phyloP scores from a whole-genome alignment of 2,113 vertebrate genomes.

The Mugil cephalus region DNA sequence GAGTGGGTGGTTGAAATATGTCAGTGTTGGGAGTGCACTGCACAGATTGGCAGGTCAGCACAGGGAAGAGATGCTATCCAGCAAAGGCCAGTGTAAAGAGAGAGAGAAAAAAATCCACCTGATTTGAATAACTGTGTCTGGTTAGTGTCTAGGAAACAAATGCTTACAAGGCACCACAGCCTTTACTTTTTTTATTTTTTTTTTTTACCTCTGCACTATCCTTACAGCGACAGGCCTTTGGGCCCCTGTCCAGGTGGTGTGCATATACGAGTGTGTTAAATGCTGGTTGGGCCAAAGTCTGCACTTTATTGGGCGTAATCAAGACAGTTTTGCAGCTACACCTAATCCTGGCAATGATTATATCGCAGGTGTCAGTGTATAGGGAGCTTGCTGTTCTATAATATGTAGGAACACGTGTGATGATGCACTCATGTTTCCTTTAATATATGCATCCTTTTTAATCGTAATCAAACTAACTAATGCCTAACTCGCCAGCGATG shows the following conservation, averaged over 20 bases:
- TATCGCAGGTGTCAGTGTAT: conserved; percentile 16
- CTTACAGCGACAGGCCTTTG: conserved; percentile 19
- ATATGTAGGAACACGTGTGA: conserved; percentile 8
- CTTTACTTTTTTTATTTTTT: not conserved
- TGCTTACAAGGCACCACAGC: not conserved
- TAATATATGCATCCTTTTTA: not conserved
- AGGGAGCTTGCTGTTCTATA: not conserved
- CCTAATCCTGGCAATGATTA: conserved; percentile 59
- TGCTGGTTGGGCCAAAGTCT: conserved; percentile 72
- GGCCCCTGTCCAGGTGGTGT: conserved; percentile 8
- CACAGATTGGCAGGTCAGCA: conserved; percentile 61
- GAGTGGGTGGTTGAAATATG: not conserved
- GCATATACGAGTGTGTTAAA: conserved; percentile 23
- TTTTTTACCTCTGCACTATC: not conserved
- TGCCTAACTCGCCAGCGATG: not conserved
- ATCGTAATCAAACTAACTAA: conserved; percentile 1
- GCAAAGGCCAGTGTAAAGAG: conserved; percentile 28
- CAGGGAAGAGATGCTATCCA: conserved; percentile 27
- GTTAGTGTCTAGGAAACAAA: conserved; percentile 61
- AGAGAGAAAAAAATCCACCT: conserved; percentile 32
- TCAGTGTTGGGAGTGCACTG: conserved; percentile 51
- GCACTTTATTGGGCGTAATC: conserved; percentile 69
- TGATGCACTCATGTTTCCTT: conserved; percentile 8
- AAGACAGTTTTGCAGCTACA: conserved; percentile 27
- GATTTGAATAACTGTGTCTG: conserved; percentile 73